A percentile compares a stretch with the other conserved stretches of the same genome.
Evolutionary conservation across 2,113 vertebrate genomes (phyloP).

Genomic region (Gasterosteus aculeatus): DNA sequence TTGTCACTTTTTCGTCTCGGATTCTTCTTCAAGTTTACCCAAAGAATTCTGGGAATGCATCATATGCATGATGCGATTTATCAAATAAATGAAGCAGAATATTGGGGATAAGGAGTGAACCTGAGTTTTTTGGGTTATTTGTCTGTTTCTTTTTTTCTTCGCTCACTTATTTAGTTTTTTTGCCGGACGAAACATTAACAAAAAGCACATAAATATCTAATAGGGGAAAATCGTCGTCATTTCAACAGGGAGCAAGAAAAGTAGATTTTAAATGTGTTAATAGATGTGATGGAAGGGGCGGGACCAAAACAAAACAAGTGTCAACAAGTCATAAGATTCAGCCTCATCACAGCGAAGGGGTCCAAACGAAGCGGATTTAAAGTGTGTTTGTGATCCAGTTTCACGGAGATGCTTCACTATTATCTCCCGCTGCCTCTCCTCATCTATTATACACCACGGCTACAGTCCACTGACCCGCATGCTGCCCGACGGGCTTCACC

Average conservation of each 20-base stretch:
- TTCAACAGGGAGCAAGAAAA: too few species aligned
- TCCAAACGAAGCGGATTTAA: neutral
- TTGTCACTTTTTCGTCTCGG: too few species aligned
- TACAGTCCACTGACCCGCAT: slow-evolving; percentile 33
- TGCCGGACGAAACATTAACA: too few species aligned
- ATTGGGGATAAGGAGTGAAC: neutral
- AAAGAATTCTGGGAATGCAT: too few species aligned
- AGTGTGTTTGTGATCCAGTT: slow-evolving; percentile 16
- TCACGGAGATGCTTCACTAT: slow-evolving; percentile 47
- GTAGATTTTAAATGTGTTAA: too few species aligned
- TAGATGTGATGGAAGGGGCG: too few species aligned
- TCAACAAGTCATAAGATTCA: neutral
- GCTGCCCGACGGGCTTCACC: neutral
- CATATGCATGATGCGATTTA: too few species aligned
- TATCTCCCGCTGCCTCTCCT: slow-evolving; percentile 39
- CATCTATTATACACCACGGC: slow-evolving; percentile 55
- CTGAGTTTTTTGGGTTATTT: neutral
- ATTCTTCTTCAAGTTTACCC: too few species aligned
- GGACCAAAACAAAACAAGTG: neutral
- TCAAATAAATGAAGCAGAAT: neutral
- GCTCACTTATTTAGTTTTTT: neutral
- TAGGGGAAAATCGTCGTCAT: too few species aligned
- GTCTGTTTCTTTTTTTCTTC: too few species aligned
- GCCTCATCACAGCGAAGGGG: neutral
- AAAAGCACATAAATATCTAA: too few species aligned